Base-by-base conservation (phyloP, 1,140 invertebrate species). In the Cydia fagiglandana region DNA sequence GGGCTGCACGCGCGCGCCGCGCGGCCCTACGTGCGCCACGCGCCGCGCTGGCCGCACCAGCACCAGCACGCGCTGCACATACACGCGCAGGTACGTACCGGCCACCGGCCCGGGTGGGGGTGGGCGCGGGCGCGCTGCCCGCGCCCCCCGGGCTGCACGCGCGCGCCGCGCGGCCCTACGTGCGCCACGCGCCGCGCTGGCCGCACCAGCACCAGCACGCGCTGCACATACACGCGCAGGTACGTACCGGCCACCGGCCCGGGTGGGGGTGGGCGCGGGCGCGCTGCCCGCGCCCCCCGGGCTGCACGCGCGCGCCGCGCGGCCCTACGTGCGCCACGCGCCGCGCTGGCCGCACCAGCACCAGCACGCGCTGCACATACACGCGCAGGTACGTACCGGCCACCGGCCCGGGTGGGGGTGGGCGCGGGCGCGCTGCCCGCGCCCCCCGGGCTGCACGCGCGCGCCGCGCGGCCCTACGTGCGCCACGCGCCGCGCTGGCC, bases 401-500 rank as follows among this genome's bases (percentile, higher is more conserved):
- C n/a, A n/a, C n/a, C n/a, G n/a, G n/a, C n/a, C n/a, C n/a, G 80
- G 17, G 80, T 77, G 12, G 81, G 80, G 24, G 81, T 83, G 70
- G 79, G 81, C 17, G 85, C 81, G 13, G 80, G 81, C 70, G 80
- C 81, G 66, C 81, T 15, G 79, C 79, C 68, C 80, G 80, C 66
- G 66, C n/a, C 45, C 80, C 38, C 38, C 38, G 83, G 73, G 82
- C 83, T 73, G 84, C 84, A 9, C 84, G 86, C 77, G 24, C 80
- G 87, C 28, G 82, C 79, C 17, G 82, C 85, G 13, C 87, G 88
- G 28, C 87, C 88, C 28, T 89, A 86, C 82, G 89, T 88, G 73
- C 85, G 88, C 9, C 85, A 86, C 80, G 86, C 89, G 73, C 79
- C 86, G 53, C 83, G 88, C 50, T 91, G 88, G 88, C 85, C 88